Evolutionary conservation across 1,140 invertebrate species (phyloP), one percentile per base, ranked within the genome.

Genomic region (Bombus superbus): DNA sequence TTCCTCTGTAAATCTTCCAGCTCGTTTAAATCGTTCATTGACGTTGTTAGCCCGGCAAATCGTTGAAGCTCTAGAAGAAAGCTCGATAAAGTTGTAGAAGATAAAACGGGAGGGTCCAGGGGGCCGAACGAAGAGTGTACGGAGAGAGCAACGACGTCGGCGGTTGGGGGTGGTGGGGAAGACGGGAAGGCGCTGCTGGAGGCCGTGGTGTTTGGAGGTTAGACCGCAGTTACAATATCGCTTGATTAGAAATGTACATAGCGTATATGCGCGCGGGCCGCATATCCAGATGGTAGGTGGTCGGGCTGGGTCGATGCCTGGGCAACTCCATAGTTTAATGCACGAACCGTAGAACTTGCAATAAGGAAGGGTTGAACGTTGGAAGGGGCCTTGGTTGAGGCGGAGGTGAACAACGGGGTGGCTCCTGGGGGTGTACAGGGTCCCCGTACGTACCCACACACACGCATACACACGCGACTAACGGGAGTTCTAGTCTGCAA

Each of bases 171-270:
- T n/a, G 44, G 74, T 38, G 47, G 66, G 44, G 69, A 44, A 75
- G 57, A 57, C n/a, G 66, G 57, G 88, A 78, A 83, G 81, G 86
- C 82, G 84, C 77, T 90, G 87, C 73, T 90, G 85, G 88, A 91
- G 85, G 89, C 90, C 88, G 90, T 91, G 90, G 91, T 90, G 94
- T 89, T 88, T 87, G 92, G 89, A 90, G 89, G 89, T 94, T 95
- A 95, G 95, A 95, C 95, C 95, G 93, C 95, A 95, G 95, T 95
- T 95, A 95, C 95, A 95, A 95, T 95, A 95, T 95, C 95, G 94
- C 95, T 95, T 95, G 95, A 95, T 95, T 95, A 95, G 95, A 95
- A 95, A 95, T 95, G 95, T 95, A 95, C 95, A 95, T 95, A 94
- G 94, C 92, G 94, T 94, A 95, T 95, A 93, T 94, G 94, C 88